These are phyloP conservation scores for Chinchilla lanigera DNA, from an alignment of 2,113 vertebrate genomes.

Conservation along the genomic window DNA sequence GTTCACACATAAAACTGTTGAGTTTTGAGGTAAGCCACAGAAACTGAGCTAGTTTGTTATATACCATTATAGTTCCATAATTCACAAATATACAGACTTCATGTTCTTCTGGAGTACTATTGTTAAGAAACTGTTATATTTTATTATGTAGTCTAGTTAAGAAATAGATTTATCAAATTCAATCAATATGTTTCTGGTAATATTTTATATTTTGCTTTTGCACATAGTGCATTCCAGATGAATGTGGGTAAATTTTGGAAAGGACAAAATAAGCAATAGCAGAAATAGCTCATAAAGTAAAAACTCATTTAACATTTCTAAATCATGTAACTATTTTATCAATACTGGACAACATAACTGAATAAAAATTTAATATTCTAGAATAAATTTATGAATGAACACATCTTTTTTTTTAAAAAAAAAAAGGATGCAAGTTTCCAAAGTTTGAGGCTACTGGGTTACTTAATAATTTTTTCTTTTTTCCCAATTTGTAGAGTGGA, in stretches of 20 bases:
- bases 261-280: background rate
- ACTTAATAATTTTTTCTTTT: background rate
- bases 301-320: background rate
- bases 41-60: background rate
- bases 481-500: background rate
- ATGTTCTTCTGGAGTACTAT: background rate
- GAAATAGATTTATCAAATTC: background rate
- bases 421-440: background rate
- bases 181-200: background rate
- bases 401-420: no score
- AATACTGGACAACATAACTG: background rate
- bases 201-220: conserved; percentile 11
- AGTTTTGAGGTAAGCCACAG: background rate
- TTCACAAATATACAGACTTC: background rate
- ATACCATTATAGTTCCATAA: background rate
- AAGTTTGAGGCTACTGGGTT: background rate
- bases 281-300: background rate
- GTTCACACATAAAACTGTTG: background rate
- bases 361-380: background rate
- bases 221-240: background rate
- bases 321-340: background rate
- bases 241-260: background rate
- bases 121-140: background rate
- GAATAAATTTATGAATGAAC: background rate
- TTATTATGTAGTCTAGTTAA: background rate